A percentile compares a stretch with the other conserved stretches of the same genome.
Conservation (phyloP, 2,113 vertebrate species). For the Echinops telfairi region DNA sequence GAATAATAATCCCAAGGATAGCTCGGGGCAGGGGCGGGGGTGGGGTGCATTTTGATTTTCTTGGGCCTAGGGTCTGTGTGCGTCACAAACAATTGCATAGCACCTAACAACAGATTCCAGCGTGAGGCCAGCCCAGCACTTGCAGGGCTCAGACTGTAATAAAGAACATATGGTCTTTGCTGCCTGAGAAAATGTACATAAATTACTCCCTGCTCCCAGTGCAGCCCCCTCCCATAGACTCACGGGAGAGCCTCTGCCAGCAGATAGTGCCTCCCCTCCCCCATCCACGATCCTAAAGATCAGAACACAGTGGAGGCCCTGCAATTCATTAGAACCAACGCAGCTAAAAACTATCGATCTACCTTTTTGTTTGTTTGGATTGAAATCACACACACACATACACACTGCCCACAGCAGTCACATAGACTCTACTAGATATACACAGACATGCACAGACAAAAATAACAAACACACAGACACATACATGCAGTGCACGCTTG, state of each 20-base stretch:
- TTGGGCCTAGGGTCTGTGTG: background rate
- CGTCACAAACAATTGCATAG: background rate
- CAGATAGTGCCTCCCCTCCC: background rate
- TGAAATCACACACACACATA: background rate
- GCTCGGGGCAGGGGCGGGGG: too few species aligned
- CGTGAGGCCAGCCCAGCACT: background rate
- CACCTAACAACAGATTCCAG: background rate
- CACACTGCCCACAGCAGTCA: background rate
- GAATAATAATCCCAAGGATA: too few species aligned
- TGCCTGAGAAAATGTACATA: slow-evolving; percentile 63
- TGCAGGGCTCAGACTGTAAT: slow-evolving; percentile 13
- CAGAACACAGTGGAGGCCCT: background rate
- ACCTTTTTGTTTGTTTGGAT: background rate
- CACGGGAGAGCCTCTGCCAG: background rate
- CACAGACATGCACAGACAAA: background rate
- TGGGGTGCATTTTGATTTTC: too few species aligned
- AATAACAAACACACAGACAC: background rate
- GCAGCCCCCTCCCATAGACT: background rate
- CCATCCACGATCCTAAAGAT: background rate
- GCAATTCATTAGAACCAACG: background rate
- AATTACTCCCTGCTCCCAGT: background rate
- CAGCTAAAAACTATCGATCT: background rate
- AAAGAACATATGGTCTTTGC: slow-evolving; percentile 66
- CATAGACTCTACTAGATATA: background rate
- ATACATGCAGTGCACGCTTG: background rate